Conservation (phyloP, 1,140 invertebrate species). For the Drosophila lacteicornis region DNA sequence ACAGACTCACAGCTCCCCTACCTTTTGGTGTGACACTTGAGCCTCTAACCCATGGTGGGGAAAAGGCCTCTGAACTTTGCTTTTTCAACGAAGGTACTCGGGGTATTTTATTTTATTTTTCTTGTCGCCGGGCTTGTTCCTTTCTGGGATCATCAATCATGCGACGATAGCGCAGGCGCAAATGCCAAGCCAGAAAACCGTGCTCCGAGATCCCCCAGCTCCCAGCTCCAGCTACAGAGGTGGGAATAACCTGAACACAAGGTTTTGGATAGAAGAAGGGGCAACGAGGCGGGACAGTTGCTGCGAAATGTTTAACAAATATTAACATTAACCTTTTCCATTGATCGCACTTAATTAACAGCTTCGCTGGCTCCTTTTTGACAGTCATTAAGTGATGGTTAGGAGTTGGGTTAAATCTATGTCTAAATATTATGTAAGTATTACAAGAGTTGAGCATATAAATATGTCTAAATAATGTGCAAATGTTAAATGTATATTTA, state of each 20-base stretch:
- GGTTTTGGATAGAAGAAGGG: not conserved
- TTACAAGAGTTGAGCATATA: not conserved
- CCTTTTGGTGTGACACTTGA: conserved; percentile 23
- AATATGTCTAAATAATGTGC: no score
- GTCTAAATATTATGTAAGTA: not conserved
- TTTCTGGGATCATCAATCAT: conserved; percentile 62
- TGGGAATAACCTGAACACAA: conserved; percentile 31
- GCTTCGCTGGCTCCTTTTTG: not conserved
- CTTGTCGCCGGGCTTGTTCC: conserved; percentile 47
- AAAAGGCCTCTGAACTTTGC: conserved; percentile 26
- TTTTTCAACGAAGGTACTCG: conserved; percentile 11
- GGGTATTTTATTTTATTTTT: conserved; percentile 16
- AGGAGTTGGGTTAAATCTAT: no score
- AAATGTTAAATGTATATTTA: no score
- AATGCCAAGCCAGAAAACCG: conserved; percentile 43
- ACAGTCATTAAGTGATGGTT: not conserved
- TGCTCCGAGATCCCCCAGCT: conserved; percentile 1
- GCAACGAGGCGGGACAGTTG: not conserved
- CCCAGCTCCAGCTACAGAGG: not conserved
- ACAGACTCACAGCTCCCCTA: conserved; percentile 26
- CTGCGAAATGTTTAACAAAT: conserved; percentile 44
- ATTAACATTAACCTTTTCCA: conserved; percentile 58
- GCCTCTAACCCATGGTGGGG: not conserved
- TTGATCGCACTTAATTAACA: conserved; percentile 36
- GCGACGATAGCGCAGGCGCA: conserved; percentile 60